phyloP scores from a whole-genome alignment of 1,140 invertebrate species.

The Druon quercuslanigerum region DNA sequence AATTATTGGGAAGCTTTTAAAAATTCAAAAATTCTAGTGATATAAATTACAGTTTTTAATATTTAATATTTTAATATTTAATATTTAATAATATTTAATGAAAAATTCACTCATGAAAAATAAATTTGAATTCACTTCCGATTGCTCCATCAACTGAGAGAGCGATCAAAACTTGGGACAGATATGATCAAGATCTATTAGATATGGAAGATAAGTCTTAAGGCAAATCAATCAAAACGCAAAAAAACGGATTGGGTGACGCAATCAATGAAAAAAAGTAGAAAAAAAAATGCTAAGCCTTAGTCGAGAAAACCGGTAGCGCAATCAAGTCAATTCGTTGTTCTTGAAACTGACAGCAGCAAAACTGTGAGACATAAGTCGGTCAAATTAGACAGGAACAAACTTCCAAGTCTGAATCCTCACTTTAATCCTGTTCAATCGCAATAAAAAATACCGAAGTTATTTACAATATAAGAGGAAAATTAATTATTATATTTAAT shows the following conservation, averaged over 20 bases:
- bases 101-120: not conserved
- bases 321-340: constrained; percentile 33
- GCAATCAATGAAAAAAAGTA: not conserved
- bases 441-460: no score
- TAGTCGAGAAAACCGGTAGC: constrained; percentile 42
- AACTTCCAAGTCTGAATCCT: constrained; percentile 2
- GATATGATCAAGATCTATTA: no score
- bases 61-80: no score
- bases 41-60: not conserved
- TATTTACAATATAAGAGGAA: no score
- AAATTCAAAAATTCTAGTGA: not conserved
- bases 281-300: not conserved
- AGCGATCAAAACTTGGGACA: no score
- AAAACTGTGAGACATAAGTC: constrained; percentile 46
- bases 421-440: not conserved
- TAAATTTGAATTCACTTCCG: constrained; percentile 8
- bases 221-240: no score
- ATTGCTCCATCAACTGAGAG: not conserved
- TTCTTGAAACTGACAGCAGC: constrained; percentile 43
- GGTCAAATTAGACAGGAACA: constrained; percentile 47
- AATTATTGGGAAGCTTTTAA: no score
- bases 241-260: no score
- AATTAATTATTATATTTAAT: no score
- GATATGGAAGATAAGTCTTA: no score
- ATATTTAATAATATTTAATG: not conserved